Base-by-base conservation (phyloP, 2,888 invertebrate species). In the Neria commutata region DNA sequence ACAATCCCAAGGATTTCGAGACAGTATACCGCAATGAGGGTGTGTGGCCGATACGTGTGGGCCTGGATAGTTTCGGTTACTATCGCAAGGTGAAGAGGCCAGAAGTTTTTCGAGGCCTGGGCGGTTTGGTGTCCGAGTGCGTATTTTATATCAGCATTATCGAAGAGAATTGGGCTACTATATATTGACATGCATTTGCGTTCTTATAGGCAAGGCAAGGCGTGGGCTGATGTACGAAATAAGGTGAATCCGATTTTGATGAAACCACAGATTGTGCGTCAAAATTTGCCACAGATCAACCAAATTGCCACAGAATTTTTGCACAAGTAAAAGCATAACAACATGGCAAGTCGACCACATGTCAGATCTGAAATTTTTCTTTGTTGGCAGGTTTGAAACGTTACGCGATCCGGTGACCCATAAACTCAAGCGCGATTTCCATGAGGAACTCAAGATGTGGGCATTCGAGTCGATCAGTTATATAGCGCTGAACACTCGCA, bases 141-240 rank as follows among this genome's bases (percentile, higher is more conserved):
- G 64, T 25, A 21, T 45, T 3, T 3, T 6, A 19, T 4, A 42
- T n/a, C 24, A 17, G 24, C 16, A 37, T 49, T 11, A 34, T n/a
- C 19, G 10, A 29, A 25, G 16, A 25, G 11, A 53, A 16, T 6
- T 50, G 8, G 11, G 17, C n/a, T 40, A 40, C 42, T 42, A 17
- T 46, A 26, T 19, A 42, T 54, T 14, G 21, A 46, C 14, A 29
- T 14, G 19, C 23, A n/a, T 14, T 11, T 42, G 45, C 46, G 11
- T 1, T n/a, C 17, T 74, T 76, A 46, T 70, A 86, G 86, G 21
- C 87, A 90, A 79, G 90, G 88, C 1, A 83, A 85, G 25, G 83
- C 86, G 66, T 90, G 90, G 90, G 85, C 87, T 24, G 84, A 87
- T 46, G 84, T 89, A 58, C 83, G 90, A n/a, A 85, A 85, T 4